Percentiles rank a stretch among this genome's conserved stretches.
These are phyloP conservation scores for Drosophila kanapiae DNA, from an alignment of 1,140 invertebrate species.

Conservation along the genomic window DNA sequence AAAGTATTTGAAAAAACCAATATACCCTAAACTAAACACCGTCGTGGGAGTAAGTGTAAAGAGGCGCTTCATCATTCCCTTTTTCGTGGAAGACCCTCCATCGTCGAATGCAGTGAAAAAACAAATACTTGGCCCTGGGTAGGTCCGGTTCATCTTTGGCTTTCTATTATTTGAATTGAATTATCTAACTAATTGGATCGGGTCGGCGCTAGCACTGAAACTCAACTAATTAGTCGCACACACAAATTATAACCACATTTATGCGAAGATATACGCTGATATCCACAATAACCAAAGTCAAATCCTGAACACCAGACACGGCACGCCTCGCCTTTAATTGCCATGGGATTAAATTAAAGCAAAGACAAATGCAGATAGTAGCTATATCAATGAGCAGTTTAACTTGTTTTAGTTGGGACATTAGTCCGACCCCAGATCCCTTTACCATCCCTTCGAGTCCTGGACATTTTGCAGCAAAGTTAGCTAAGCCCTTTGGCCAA, in stretches of 20 bases:
- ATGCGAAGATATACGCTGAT: constrained; percentile 30
- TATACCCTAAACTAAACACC: background rate
- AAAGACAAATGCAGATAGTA: constrained; percentile 59
- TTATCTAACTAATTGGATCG: constrained; percentile 71
- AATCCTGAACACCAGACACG: constrained; percentile 4
- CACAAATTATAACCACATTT: constrained; percentile 62
- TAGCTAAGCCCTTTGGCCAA: constrained; percentile 21
- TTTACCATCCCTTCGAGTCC: background rate
- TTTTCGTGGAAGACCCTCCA: constrained; percentile 4
- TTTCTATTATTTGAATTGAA: constrained; percentile 55
- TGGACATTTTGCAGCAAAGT: constrained; percentile 23
- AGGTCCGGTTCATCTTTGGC: constrained; percentile 20
- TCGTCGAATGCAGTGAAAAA: constrained; percentile 13
- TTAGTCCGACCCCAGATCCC: constrained; percentile 1
- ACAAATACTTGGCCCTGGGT: constrained; percentile 31
- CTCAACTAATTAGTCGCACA: constrained; percentile 59
- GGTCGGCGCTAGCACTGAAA: constrained; percentile 30
- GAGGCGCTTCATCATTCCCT: constrained; percentile 8
- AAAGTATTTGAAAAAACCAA: too few species aligned
- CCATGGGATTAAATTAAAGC: constrained; percentile 61
- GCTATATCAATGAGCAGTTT: constrained; percentile 44
- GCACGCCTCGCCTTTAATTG: constrained; percentile 58
- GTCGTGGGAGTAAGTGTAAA: background rate
- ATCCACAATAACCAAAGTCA: constrained; percentile 19
- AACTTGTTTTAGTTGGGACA: constrained; percentile 32